Evolutionary conservation across 1,140 invertebrate species (phyloP), one percentile per base, ranked within the genome.

Genomic region (Brachionus calyciflorus): DNA sequence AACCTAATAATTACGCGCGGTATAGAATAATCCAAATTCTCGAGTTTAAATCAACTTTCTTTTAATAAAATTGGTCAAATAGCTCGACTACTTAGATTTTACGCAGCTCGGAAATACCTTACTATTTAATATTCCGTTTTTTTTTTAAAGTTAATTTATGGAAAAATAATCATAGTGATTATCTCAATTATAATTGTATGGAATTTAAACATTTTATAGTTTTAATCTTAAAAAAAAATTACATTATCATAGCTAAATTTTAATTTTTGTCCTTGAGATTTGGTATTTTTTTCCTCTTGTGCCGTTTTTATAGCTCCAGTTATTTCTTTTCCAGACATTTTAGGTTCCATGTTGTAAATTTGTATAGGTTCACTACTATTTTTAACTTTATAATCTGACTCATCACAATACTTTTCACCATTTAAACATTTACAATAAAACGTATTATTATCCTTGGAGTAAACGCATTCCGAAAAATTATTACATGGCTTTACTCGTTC

Each of bases 361-460:
- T 19, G 60, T 1, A 65, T 65, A 9, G 60, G 12, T n/a, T 60
- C 30, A 60, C 37, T 60, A 9, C 10, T 30, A 44, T 26, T 65
- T 24, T 44, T 65, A 10, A 24, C 7, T 14, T 21, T 9, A 12
- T 24, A 44, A 19, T 65, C 41, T 9, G 44, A 41, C 9, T 49
- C 46, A 37, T 73, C 65, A 19, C 65, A 70, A 5, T 30, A n/a
- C 19, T 70, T 33, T 70, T 70, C 26, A 21, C 69, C 69, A 73
- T 73, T 73, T 14, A 73, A 24, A 55, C 69, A 73, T 51, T 17
- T 37, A 17, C 69, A 73, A 51, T 73, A 73, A 40, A 73, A 73
- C 17, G 69, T 51, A 41, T 73, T 55, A 9, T 49, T 73, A 12
- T 73, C 46, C 21, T 51, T 73, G 1, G 51, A 55, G 14, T 73